phyloP scores from a whole-genome alignment of 2,797 vertebrate species.

The Chrysocyon brachyurus region DNA sequence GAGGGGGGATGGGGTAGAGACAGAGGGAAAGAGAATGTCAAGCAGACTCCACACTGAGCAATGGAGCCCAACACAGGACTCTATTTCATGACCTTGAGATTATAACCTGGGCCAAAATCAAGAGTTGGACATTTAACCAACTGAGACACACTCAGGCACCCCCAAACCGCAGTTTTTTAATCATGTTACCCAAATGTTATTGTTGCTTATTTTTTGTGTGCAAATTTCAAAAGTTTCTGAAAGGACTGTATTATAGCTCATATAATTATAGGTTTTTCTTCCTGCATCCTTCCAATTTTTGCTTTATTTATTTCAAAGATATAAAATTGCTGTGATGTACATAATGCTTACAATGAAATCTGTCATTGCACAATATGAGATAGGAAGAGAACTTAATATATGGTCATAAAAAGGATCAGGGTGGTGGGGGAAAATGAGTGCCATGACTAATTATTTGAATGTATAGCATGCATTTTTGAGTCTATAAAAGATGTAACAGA shows the following conservation, averaged over 20 bases:
- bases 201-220: neutral
- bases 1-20: neutral
- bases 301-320: neutral
- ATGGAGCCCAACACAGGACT: neutral
- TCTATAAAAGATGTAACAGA: neutral
- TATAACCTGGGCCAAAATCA: neutral
- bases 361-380: neutral
- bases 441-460: neutral
- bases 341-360: neutral
- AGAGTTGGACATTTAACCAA: neutral
- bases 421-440: neutral
- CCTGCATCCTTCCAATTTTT: neutral
- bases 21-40: neutral
- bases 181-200: neutral
- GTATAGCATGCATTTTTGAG: neutral
- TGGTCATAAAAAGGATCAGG: neutral
- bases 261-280: neutral
- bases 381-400: neutral
- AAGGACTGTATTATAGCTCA: neutral
- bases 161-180: neutral
- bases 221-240: neutral
- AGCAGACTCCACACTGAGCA: neutral
- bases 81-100: neutral
- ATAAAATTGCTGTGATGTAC: neutral
- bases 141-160: neutral